phyloP scores from a whole-genome alignment of 2,113 vertebrate genomes.

The Megaleporinus macrocephalus region DNA sequence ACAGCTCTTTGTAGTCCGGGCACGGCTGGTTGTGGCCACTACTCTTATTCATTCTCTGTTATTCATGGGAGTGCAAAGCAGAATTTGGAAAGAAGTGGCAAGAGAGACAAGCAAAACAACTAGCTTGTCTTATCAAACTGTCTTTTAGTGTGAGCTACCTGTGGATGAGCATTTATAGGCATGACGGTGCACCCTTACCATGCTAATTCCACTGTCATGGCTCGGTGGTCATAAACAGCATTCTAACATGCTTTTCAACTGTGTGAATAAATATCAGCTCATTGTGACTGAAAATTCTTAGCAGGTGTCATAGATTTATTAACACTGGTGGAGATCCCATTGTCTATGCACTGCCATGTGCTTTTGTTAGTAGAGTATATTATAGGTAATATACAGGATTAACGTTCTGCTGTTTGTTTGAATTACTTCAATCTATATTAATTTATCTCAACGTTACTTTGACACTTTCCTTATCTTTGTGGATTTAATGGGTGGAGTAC shows the following conservation, averaged over 20 bases:
- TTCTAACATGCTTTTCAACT: slow-evolving; percentile 24
- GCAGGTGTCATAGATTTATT: no score
- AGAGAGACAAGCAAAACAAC: slow-evolving; percentile 7
- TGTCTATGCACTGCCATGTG: no score
- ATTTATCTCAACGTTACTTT: no score
- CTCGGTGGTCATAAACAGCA: slow-evolving; percentile 1
- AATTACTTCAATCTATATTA: no score
- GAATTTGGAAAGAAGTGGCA: slow-evolving; percentile 6
- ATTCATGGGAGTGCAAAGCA: slow-evolving; percentile 58
- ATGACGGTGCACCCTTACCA: not conserved
- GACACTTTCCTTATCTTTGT: no score
- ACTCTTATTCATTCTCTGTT: slow-evolving; percentile 61
- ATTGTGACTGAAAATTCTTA: not conserved
- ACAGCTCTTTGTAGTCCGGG: slow-evolving; percentile 69
- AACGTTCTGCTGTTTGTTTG: no score
- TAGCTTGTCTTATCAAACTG: not conserved
- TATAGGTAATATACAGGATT: no score
- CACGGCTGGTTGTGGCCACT: slow-evolving; percentile 64
- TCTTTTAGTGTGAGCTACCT: not conserved
- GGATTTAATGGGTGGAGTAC: not conserved
- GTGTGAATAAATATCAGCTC: not conserved
- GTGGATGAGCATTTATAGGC: not conserved
- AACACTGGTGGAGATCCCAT: no score
- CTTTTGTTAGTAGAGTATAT: no score
- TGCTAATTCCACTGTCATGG: not conserved